Percentiles rank a stretch among this genome's conserved stretches.
phyloP scores from a whole-genome alignment of 2,888 invertebrate species.

The Macrosiphum euphorbiae region DNA sequence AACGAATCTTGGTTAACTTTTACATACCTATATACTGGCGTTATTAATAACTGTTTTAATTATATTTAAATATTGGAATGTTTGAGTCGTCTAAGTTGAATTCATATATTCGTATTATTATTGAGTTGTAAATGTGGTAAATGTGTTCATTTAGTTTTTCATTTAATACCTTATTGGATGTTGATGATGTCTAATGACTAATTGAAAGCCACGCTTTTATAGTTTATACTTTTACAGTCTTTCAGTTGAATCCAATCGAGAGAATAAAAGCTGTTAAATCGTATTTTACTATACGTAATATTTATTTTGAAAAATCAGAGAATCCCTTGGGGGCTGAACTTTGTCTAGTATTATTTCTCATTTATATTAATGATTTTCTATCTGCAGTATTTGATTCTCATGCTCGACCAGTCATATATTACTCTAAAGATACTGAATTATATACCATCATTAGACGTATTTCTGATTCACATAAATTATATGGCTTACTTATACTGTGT shows the following conservation, averaged over 20 bases:
- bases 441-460: not conserved
- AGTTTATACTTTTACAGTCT: not conserved
- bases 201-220: not conserved
- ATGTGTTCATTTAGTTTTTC: not conserved
- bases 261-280: slow-evolving; percentile 6
- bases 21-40: too few relatives aligned
- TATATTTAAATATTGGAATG: too few relatives aligned
- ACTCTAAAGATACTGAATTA: not conserved
- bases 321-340: not conserved
- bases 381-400: slow-evolving; percentile 1
- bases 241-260: not conserved
- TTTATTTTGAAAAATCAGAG: slow-evolving; percentile 23
- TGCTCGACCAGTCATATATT: not conserved
- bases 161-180: not conserved
- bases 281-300: not conserved
- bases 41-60: too few relatives aligned
- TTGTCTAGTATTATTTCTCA: slow-evolving; percentile 11
- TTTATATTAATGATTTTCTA: slow-evolving; percentile 32
- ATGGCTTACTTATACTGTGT: not conserved
- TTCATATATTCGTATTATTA: not conserved
- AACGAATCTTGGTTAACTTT: not conserved
- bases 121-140: not conserved
- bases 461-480: slow-evolving; percentile 1
- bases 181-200: not conserved
- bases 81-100: not conserved